Conservation (phyloP, 23 tunicate species). For the Ciona savignyi region DNA sequence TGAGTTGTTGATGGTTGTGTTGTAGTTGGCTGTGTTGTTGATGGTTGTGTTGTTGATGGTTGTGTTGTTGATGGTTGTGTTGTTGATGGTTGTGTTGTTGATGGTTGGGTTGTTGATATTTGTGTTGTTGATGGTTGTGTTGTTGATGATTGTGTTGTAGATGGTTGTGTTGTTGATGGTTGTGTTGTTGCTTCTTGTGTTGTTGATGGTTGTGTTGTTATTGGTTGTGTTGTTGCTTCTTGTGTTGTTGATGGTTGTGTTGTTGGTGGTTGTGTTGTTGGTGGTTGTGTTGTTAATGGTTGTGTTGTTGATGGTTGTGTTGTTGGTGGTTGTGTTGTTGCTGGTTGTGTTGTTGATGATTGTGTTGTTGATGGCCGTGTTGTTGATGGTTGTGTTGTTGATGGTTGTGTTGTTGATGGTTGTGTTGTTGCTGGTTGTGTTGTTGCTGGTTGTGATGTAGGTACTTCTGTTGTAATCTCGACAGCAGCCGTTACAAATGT, state of each 20-base stretch:
- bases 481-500: not conserved
- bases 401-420: not conserved
- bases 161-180: no score
- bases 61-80: not conserved
- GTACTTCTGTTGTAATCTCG: not conserved
- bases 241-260: not conserved
- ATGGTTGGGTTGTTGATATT: no score
- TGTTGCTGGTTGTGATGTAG: not conserved
- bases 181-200: no score
- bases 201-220: no score
- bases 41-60: not conserved
- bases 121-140: no score
- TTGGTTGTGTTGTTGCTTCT: no score
- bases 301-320: constrained; percentile 5
- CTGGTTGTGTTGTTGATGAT: not conserved
- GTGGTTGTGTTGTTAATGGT: not conserved
- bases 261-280: not conserved
- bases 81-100: constrained; percentile 4
- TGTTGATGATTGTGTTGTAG: no score
- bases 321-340: not conserved
- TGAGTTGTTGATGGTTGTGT: not conserved
- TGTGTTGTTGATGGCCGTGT: not conserved
- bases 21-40: not conserved
- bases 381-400: not conserved
- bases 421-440: not conserved